phyloP scores from a whole-genome alignment of 2,888 invertebrate species.

The Cataglyphis livida region DNA sequence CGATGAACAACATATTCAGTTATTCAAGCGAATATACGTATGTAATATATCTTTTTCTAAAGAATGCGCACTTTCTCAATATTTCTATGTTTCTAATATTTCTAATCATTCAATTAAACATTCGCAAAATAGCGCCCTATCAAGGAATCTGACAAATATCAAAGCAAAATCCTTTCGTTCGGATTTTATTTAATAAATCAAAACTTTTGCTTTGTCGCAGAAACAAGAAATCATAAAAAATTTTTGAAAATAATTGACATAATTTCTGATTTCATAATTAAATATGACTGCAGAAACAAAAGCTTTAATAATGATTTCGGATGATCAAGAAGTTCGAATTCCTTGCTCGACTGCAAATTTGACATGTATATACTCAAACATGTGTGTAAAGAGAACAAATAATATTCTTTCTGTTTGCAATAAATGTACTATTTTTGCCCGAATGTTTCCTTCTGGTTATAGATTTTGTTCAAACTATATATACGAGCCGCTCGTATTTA shows the following conservation, averaged over 20 bases:
- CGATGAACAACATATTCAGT: neutral
- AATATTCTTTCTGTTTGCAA: neutral
- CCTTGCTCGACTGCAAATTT: neutral
- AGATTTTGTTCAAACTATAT: neutral
- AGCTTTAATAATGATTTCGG: neutral
- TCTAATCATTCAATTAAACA: neutral
- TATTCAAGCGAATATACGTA: neutral
- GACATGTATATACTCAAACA: neutral
- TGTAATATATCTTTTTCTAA: neutral
- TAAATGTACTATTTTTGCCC: neutral
- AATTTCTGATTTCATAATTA: neutral
- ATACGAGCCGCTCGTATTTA: neutral
- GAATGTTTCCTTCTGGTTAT: neutral
- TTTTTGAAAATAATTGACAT: neutral
- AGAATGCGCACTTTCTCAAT: no score
- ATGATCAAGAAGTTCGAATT: neutral
- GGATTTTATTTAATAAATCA: neutral
- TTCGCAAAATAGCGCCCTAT: neutral
- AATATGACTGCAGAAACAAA: neutral
- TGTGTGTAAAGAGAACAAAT: neutral
- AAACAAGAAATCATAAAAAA: neutral
- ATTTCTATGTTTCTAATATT: neutral
- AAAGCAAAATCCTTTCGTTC: neutral
- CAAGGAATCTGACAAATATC: neutral
- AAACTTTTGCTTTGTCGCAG: neutral